Evolutionary conservation across 2,888 invertebrate species (phyloP), one percentile per base, ranked within the genome.

Genomic region (Chrysolina haemoptera): DNA sequence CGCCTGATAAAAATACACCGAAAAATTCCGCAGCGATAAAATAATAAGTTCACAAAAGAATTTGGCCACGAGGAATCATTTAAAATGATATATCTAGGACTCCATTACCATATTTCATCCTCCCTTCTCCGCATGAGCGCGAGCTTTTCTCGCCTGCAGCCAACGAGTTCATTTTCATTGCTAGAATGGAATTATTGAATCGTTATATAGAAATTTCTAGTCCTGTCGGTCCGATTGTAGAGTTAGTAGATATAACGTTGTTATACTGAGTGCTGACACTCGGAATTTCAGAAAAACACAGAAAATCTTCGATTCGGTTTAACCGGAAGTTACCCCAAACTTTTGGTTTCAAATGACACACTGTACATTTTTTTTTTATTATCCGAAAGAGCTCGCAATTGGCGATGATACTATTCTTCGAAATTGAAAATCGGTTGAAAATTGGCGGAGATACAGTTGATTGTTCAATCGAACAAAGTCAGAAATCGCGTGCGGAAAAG

Each of bases 61-160:
- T 53, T 53, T 20, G 3, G 53, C 53, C 53, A 53, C 20, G 12
- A 53, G 53, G 20, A 53, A 22, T 53, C 53, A 12, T 53, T 53
- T 20, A 20, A 53, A 53, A 53, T 53, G 53, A 53, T 20, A 53
- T 53, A 53, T 53, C 20, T 20, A 20, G 2, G 20, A 12, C 20
- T 53, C 22, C 53, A 53, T 53, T 53, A 53, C 11, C 53, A 53
- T 53, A 53, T 53, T 53, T 53, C 53, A 53, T 5, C 10, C 20
- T 53, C 18, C 53, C 18, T 20, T 20, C 53, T 53, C 20, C 11
- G 12, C 0, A 11, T 20, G 20, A 53, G 20, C 12, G 18, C 53
- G 53, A 12, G 53, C 53, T 53, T 53, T 53, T 53, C 53, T 53
- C 20, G 20, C 22, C 53, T 10, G 3, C 4, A 53, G 53, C 22